These are phyloP conservation scores for Potorous gilbertii DNA, from an alignment of 2,797 vertebrate species.

Conservation along the genomic window DNA sequence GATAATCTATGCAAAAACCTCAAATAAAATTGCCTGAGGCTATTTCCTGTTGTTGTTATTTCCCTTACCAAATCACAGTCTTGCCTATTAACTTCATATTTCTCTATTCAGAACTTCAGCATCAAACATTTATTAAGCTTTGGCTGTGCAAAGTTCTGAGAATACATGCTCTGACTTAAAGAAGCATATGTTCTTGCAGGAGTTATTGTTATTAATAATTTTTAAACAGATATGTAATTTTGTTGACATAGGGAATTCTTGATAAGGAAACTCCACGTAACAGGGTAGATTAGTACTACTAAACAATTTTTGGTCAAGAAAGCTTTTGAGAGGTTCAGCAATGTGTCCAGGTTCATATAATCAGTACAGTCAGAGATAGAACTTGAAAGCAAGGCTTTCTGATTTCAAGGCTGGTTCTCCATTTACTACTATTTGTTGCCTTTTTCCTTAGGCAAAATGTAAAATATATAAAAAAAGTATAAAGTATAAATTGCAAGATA, in stretches of 20 bases:
- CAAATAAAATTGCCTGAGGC: conserved; percentile 48
- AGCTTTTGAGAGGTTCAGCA: background rate
- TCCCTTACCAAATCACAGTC: background rate
- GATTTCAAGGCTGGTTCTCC: rapidly evolving
- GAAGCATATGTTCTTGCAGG: background rate
- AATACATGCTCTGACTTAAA: background rate
- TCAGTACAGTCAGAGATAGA: background rate
- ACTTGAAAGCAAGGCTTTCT: background rate
- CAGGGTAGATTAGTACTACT: background rate
- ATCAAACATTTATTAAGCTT: background rate
- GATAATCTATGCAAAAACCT: conserved; percentile 46
- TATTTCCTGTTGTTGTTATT: conserved; percentile 39
- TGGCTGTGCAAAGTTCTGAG: background rate
- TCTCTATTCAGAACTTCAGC: background rate
- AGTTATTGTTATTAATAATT: background rate
- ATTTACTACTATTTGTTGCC: background rate
- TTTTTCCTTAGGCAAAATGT: background rate
- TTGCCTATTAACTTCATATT: conserved; percentile 12
- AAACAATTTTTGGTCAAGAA: background rate
- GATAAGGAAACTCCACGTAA: background rate
- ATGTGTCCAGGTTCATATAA: background rate
- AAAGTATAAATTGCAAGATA: background rate
- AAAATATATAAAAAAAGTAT: background rate
- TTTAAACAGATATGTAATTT: background rate
- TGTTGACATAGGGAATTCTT: too few relatives aligned